Evolutionary conservation across 1,140 invertebrate genomes (phyloP), one percentile per base, ranked within the genome.

Genomic region (Harpegnathos saltator): DNA sequence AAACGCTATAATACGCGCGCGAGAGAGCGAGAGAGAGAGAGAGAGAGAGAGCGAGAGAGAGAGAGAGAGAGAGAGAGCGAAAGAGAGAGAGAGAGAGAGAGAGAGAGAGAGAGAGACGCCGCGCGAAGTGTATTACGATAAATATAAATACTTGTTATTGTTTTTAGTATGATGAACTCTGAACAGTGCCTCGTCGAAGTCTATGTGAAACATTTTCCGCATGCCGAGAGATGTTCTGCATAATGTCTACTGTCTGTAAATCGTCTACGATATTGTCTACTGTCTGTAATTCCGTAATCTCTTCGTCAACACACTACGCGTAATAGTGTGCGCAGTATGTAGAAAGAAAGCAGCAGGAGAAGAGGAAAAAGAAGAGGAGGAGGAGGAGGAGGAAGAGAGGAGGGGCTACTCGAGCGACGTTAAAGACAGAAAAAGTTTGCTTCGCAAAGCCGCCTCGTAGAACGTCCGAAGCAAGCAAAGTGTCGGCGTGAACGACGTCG

Each of bases 141-240:
- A 78, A 56, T 50, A 68, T 83, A 71, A 84, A 80, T 68, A 52
- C 91, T 92, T 91, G 91, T 93, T 93, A 93, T 93, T 92, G 91
- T 93, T 93, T 93, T 88, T 93, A 93, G 87, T 93, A 93, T 92
- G 90, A 92, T 92, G 92, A 93, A 93, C 93, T 93, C 92, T 93
- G 88, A 94, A 93, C 92, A 94, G 92, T 94, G 92, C 92, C 93
- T 93, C 92, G 91, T 93, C 91, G 91, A 93, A 94, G 93, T 93
- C 91, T 92, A 92, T 93, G 90, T 92, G 90, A 92, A 82, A 92
- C 88, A 90, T 88, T 90, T 90, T 92, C 75, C 91, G 85, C 88
- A 91, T 92, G 87, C 82, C 82, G 89, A 91, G 87, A 91, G 59
- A 93, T 91, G 90, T 89, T 93, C 90, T 88, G 87, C 87, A 87